These are phyloP conservation scores for Ceyx cyanopectus DNA, from an alignment of 2,113 vertebrate genomes.

Conservation along the genomic window DNA sequence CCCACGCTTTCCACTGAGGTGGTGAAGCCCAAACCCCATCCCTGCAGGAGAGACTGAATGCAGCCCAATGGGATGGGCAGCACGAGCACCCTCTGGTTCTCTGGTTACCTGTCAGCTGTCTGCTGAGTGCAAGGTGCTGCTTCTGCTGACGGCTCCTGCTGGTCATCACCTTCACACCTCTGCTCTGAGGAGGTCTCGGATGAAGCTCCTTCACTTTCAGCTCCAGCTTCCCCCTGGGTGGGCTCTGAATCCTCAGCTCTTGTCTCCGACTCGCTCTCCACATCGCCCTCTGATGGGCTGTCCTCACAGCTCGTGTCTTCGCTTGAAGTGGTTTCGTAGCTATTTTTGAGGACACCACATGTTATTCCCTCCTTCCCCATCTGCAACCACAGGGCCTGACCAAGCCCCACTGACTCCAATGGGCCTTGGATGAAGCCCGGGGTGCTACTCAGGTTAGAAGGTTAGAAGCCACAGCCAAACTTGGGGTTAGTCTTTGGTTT, in stretches of 20 bases:
- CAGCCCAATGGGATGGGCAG: fast-evolving
- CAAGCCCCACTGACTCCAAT: conserved; percentile 31
- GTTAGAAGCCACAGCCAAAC: neutral
- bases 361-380: conserved; percentile 32
- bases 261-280: conserved; percentile 68
- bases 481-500: conserved; percentile 4
- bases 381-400: neutral
- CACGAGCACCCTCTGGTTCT: fast-evolving
- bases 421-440: conserved; percentile 10
- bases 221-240: neutral
- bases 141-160: neutral
- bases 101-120: conserved; percentile 68
- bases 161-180: neutral
- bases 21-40: neutral
- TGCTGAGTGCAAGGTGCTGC: neutral
- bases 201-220: neutral
- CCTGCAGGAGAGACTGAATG: fast-evolving
- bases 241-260: neutral
- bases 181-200: neutral
- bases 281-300: conserved; percentile 64
- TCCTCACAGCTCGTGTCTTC: conserved; percentile 94
- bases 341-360: conserved; percentile 70
- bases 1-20: neutral
- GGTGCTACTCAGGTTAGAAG: neutral
- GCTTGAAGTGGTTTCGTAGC: conserved; percentile 96